Evolutionary conservation across 2,888 invertebrate genomes (phyloP).

Genomic region (Melanostoma mellinum): DNA sequence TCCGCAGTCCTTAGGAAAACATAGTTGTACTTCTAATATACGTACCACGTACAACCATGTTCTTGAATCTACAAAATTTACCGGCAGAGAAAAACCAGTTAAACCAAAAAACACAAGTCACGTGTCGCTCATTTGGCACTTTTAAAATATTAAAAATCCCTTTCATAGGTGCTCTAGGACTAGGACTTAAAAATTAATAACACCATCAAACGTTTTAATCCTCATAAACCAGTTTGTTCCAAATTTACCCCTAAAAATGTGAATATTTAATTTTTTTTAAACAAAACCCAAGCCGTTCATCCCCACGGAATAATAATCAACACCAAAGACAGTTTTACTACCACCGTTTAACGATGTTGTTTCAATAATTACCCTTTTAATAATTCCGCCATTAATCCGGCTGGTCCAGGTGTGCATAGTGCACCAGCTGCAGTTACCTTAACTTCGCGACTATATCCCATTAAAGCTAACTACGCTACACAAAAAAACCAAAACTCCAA

Average conservation of each 20-base stretch:
- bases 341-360: conserved; percentile 62
- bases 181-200: conserved; percentile 24
- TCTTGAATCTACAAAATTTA: no score
- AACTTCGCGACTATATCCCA: conserved; percentile 29
- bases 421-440: conserved; percentile 58
- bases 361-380: conserved; percentile 71
- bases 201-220: conserved; percentile 24
- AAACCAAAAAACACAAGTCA: background rate
- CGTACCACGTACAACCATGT: no score
- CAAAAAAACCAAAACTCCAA: conserved; percentile 21
- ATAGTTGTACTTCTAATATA: no score
- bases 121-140: background rate
- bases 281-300: conserved; percentile 6
- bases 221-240: conserved; percentile 20
- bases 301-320: conserved; percentile 24
- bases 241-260: background rate
- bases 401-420: conserved; percentile 49
- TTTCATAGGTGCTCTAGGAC: background rate
- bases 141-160: no score
- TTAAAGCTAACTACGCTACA: conserved; percentile 9
- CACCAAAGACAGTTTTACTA: conserved; percentile 58
- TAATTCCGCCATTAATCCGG: conserved; percentile 65
- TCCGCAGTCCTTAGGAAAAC: no score
- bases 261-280: background rate
- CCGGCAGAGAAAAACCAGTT: no score